phyloP scores from a whole-genome alignment of 2,113 vertebrate genomes.

The Phoenicopterus ruber region DNA sequence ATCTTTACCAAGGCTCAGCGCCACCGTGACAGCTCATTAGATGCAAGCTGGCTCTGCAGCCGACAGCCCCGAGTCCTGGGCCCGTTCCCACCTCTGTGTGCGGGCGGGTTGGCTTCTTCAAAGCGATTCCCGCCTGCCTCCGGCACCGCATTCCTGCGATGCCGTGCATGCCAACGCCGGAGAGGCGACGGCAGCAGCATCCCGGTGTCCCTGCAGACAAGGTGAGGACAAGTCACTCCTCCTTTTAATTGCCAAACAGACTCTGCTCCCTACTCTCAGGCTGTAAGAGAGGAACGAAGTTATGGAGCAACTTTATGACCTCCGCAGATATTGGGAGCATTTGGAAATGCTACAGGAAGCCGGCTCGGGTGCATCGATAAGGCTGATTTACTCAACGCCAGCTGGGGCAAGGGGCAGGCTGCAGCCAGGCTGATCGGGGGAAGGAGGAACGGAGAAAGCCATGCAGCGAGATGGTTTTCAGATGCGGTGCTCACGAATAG shows the following conservation, averaged over 20 bases:
- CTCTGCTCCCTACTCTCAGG: not conserved
- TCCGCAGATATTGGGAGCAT: not conserved
- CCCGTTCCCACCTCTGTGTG: not conserved
- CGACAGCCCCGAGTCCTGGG: not conserved
- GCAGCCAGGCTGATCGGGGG: not conserved
- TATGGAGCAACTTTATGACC: not conserved
- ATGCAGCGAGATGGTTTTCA: not conserved
- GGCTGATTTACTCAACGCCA: not conserved
- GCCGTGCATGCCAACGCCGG: accelerated
- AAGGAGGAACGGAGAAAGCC: not conserved
- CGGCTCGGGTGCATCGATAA: accelerated
- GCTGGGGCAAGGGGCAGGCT: not conserved
- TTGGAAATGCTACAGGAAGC: not conserved
- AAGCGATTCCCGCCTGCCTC: not conserved
- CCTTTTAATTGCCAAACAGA: not conserved
- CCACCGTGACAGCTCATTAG: accelerated
- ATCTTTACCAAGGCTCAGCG: not conserved
- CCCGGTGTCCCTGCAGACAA: not conserved
- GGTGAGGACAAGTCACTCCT: not conserved
- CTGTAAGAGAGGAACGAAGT: not conserved
- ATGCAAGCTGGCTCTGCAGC: not conserved
- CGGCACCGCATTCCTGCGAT: not conserved
- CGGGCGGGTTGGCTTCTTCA: not conserved
- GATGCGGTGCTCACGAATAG: accelerated
- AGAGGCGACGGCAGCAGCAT: not conserved